These are phyloP conservation scores for Eupithecia insigniata DNA, from an alignment of 2,888 invertebrate species.

Conservation along the genomic window DNA sequence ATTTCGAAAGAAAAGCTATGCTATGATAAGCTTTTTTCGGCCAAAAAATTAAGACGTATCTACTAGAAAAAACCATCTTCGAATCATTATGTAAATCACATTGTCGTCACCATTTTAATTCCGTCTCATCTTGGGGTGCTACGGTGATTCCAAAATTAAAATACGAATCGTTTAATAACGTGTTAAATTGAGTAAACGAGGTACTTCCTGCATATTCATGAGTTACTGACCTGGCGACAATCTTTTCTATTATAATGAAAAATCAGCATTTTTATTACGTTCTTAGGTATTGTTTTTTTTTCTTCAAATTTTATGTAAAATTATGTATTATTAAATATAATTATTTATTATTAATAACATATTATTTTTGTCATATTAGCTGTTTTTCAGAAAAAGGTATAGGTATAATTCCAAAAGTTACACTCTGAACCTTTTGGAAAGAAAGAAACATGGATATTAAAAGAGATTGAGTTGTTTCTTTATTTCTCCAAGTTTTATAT, in stretches of 20 bases:
- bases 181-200: constrained; percentile 70
- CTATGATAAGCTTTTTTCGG: no score
- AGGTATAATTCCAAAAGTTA: not conserved
- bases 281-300: not conserved
- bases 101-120: constrained; percentile 34
- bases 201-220: constrained; percentile 71
- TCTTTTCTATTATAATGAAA: constrained; percentile 18
- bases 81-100: constrained; percentile 35
- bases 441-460: not conserved
- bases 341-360: no score
- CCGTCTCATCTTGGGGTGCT: constrained; percentile 34
- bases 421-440: not conserved
- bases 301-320: not conserved
- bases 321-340: no score
- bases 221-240: constrained; percentile 58
- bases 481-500: not conserved
- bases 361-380: not conserved
- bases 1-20: no score
- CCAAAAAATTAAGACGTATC: not conserved
- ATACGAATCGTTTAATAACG: constrained; percentile 72
- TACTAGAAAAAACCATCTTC: constrained; percentile 17
- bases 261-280: constrained; percentile 1
- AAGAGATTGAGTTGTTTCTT: not conserved
- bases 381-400: not conserved
- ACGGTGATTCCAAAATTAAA: constrained; percentile 57